These are phyloP conservation scores for Platysteira castanea DNA, from an alignment of 2,113 vertebrate species.

Conservation along the genomic window DNA sequence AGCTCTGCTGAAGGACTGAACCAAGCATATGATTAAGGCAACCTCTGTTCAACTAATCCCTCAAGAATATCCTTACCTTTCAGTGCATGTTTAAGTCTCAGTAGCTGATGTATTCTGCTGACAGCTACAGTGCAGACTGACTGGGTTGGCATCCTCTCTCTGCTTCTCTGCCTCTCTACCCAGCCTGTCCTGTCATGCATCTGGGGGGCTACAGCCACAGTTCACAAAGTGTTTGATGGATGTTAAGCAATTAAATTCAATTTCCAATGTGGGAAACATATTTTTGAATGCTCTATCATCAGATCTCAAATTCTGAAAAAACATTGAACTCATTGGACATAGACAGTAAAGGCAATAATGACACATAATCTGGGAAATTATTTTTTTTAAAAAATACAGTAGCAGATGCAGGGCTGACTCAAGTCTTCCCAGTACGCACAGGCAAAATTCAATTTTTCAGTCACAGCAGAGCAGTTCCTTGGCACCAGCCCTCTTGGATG, in stretches of 20 bases:
- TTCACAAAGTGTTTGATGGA: background rate
- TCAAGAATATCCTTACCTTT: background rate
- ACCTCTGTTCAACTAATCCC: background rate
- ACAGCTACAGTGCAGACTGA: background rate
- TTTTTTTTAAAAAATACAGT: background rate
- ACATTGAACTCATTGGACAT: background rate
- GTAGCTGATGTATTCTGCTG: background rate
- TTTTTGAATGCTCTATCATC: background rate
- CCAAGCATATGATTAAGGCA: background rate
- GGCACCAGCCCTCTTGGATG: slow-evolving; percentile 39
- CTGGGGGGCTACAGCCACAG: background rate
- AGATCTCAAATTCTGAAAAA: background rate
- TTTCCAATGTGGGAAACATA: background rate
- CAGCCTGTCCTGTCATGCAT: accelerated
- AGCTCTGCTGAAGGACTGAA: background rate
- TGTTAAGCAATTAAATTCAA: background rate
- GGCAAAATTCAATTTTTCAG: slow-evolving; percentile 42
- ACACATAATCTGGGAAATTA: background rate
- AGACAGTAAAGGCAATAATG: background rate
- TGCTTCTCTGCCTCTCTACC: background rate
- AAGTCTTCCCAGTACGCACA: slow-evolving; percentile 35
- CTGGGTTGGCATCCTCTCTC: background rate
- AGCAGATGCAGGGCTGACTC: slow-evolving; percentile 32
- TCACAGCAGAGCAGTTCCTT: background rate
- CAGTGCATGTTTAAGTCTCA: background rate